These are phyloP conservation scores for Linurgus olivaceus DNA, from an alignment of 2,797 vertebrate species.

Conservation along the genomic window DNA sequence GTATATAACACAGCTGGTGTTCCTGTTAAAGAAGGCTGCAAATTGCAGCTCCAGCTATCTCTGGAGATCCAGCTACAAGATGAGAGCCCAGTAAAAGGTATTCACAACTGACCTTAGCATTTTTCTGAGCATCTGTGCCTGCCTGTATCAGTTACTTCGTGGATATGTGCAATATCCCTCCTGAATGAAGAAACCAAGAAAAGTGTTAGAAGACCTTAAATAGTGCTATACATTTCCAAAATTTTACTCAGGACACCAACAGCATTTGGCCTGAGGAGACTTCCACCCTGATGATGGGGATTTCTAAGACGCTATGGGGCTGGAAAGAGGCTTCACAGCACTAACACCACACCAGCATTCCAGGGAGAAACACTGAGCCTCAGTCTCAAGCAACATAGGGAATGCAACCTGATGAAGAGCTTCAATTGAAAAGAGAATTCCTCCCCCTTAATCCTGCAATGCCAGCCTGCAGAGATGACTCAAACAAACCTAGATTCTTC, in stretches of 20 bases:
- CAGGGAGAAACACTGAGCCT: not conserved
- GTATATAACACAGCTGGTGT: not conserved
- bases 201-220: not conserved
- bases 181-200: not conserved
- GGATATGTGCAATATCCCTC: not conserved
- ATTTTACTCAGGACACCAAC: not conserved
- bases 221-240: not conserved
- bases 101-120: not conserved
- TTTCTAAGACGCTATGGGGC: not conserved
- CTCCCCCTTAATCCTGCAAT: not conserved
- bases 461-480: not conserved
- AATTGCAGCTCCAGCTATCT: not conserved
- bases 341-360: not conserved
- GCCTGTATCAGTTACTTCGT: not conserved
- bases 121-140: not conserved
- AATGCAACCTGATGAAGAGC: not conserved
- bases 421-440: not conserved
- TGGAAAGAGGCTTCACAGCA: not conserved
- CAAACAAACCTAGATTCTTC: not conserved
- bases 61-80: not conserved
- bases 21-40: not conserved
- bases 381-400: not conserved
- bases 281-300: not conserved
- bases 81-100: not conserved
- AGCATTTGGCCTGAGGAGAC: not conserved